These are phyloP conservation scores for Chironomus tentans DNA, from an alignment of 2,888 invertebrate genomes.

Conservation along the genomic window DNA sequence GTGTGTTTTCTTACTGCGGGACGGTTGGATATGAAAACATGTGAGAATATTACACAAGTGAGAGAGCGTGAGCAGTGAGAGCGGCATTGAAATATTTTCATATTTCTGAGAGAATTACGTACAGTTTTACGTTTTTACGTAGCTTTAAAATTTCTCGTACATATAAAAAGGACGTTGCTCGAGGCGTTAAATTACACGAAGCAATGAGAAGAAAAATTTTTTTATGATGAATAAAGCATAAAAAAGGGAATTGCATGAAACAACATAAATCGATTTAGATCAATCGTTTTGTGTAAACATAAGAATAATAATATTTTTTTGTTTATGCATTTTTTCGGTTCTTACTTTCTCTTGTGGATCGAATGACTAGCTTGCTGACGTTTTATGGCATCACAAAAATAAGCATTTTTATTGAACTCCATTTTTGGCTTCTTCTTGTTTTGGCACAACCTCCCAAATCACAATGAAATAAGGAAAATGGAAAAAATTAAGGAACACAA, in stretches of 20 bases:
- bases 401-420: too few species aligned
- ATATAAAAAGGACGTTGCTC: neutral
- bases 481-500: too few species aligned
- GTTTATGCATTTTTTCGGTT: neutral
- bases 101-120: neutral
- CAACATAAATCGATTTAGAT: slow-evolving; percentile 4
- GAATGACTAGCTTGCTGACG: too few species aligned
- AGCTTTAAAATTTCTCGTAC: neutral
- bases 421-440: too few species aligned
- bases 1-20: neutral
- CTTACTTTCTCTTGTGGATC: neutral
- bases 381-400: too few species aligned
- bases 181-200: neutral
- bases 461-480: too few species aligned
- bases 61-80: neutral
- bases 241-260: neutral
- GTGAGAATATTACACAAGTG: neutral
- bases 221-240: slow-evolving; percentile 4
- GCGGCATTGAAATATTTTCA: too few species aligned
- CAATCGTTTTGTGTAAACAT: slow-evolving; percentile 3
- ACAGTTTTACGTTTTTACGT: neutral
- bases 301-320: neutral
- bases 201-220: neutral
- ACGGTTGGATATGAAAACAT: neutral
- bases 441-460: too few species aligned